phyloP scores from a whole-genome alignment of 1,140 invertebrate genomes.

The Calliphora vicina region DNA sequence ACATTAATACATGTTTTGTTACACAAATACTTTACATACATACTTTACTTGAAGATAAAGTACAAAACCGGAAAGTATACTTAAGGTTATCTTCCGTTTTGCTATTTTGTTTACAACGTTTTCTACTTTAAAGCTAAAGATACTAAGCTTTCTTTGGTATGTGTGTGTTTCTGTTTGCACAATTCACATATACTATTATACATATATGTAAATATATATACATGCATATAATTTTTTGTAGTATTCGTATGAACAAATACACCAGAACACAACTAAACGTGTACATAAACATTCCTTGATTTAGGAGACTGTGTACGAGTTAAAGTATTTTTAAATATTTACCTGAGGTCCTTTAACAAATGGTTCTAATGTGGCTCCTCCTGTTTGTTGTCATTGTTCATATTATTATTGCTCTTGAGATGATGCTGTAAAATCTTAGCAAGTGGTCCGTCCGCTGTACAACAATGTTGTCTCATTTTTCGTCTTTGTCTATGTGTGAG shows the following conservation, averaged over 20 bases:
- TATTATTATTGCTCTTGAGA: conserved; percentile 28
- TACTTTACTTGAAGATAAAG: background rate
- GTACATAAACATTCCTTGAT: background rate
- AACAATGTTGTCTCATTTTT: background rate
- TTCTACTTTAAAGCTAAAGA: background rate
- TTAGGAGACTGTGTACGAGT: background rate
- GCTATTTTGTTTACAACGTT: background rate
- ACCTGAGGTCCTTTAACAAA: conserved; percentile 36
- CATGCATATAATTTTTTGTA: background rate
- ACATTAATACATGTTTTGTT: background rate
- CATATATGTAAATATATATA: background rate
- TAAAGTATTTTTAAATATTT: conserved; percentile 37
- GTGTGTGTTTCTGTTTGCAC: background rate
- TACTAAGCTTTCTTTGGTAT: background rate
- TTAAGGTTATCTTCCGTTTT: background rate
- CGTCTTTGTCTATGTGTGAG: background rate
- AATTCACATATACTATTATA: background rate
- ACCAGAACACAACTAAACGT: too few relatives aligned
- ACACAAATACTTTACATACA: background rate
- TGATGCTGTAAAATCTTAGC: conserved; percentile 1
- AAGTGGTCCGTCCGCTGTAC: conserved; percentile 16
- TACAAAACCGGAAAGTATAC: background rate
- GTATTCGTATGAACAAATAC: too few relatives aligned
- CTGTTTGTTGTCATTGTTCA: conserved; percentile 31
- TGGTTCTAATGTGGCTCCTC: conserved; percentile 27